A percentile compares a stretch with the other conserved stretches of the same genome.
Conservation (phyloP, 2,888 invertebrate genomes). For the Mythimna lalbum region DNA sequence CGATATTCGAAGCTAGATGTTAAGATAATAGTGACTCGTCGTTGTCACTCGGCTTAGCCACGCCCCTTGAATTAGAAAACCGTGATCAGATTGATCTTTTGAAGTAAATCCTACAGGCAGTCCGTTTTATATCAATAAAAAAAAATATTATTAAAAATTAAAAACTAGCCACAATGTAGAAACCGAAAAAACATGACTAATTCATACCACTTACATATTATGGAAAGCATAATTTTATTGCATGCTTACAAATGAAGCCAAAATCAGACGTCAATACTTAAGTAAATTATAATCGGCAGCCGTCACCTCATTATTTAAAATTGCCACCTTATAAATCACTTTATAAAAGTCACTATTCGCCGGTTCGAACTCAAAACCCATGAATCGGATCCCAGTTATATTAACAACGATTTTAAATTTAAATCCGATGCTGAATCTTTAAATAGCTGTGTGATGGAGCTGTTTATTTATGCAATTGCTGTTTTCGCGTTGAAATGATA, state of each 20-base stretch:
- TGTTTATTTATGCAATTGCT: slow-evolving; percentile 83
- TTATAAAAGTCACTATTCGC: slow-evolving; percentile 47
- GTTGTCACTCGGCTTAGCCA: too few relatives aligned
- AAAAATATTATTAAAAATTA: too few relatives aligned
- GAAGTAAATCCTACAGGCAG: too few relatives aligned
- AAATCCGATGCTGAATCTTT: slow-evolving; percentile 83
- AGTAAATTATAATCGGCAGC: slow-evolving; percentile 14
- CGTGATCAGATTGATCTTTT: too few relatives aligned
- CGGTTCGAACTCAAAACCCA: slow-evolving; percentile 65
- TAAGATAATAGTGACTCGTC: too few relatives aligned
- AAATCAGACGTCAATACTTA: not conserved
- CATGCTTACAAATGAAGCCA: slow-evolving; percentile 9
- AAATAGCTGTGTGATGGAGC: slow-evolving; percentile 76
- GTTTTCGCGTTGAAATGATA: slow-evolving; percentile 79
- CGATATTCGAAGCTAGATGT: too few relatives aligned
- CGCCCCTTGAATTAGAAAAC: too few relatives aligned
- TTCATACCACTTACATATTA: slow-evolving; percentile 11
- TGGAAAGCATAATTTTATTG: slow-evolving; percentile 9
- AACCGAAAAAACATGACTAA: not conserved
- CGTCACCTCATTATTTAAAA: slow-evolving; percentile 49
- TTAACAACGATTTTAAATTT: slow-evolving; percentile 79
- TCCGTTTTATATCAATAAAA: too few relatives aligned
- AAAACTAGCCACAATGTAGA: not conserved
- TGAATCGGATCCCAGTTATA: slow-evolving; percentile 73
- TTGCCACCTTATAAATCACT: slow-evolving; percentile 49